Conservation (phyloP, 2,797 vertebrate species). For the Hylomyscus alleni region DNA sequence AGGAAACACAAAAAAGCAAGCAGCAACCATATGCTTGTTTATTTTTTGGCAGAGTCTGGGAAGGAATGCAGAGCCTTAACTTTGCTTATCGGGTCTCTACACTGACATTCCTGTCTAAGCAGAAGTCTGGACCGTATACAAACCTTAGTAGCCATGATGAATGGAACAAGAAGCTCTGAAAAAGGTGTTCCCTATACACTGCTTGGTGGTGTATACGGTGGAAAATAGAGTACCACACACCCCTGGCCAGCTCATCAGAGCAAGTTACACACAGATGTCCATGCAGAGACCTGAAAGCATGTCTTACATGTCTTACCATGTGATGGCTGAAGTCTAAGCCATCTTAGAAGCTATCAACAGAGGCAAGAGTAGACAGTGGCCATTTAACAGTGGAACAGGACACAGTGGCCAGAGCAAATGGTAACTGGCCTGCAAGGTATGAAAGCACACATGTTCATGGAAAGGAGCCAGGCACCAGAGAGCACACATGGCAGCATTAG, state of each 20-base stretch:
- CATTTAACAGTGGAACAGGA: background rate
- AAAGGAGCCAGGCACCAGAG: background rate
- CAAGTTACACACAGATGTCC: background rate
- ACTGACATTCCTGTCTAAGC: background rate
- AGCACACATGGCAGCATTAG: rapidly evolving
- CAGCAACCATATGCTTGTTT: background rate
- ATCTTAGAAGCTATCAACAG: background rate
- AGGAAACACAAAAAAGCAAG: background rate
- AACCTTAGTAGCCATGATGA: background rate
- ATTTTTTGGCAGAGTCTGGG: background rate
- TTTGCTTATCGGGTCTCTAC: background rate
- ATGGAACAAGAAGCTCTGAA: background rate
- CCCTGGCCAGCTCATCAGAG: background rate
- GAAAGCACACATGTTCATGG: rapidly evolving
- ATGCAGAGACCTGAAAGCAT: background rate
- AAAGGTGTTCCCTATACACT: background rate
- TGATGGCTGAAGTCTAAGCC: background rate
- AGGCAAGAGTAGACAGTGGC: background rate
- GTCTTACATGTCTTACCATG: background rate
- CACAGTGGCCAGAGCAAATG: rapidly evolving
- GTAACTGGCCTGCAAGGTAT: rapidly evolving
- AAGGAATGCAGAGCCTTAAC: background rate
- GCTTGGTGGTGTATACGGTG: background rate
- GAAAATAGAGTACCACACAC: background rate
- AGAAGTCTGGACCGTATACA: background rate